These are phyloP conservation scores for Synanthedon andrenaeformis DNA, from an alignment of 2,888 invertebrate species.

Conservation along the genomic window DNA sequence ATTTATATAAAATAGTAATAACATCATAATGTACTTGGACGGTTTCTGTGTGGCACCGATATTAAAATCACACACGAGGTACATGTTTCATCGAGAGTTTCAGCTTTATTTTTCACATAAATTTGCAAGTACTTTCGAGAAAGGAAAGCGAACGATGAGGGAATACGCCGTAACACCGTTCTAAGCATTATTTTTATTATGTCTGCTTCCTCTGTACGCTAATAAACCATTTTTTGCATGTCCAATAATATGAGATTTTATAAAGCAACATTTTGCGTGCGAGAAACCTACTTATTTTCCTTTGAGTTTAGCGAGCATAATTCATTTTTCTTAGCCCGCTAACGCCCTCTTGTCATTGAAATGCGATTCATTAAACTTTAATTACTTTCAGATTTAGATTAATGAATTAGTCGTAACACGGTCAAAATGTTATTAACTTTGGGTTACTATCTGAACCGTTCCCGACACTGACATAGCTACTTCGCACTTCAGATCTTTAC, in stretches of 20 bases:
- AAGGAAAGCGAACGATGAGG: conserved; percentile 9
- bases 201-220: conserved; percentile 25
- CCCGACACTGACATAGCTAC: background rate
- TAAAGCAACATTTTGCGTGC: conserved; percentile 4
- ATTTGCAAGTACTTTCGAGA: conserved; percentile 5
- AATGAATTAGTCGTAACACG: conserved; percentile 9
- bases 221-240: conserved; percentile 29
- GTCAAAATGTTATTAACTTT: conserved; percentile 11
- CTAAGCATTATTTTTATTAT: conserved; percentile 29
- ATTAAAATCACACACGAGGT: background rate
- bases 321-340: background rate
- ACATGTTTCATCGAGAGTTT: conserved; percentile 3
- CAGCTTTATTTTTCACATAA: conserved; percentile 3
- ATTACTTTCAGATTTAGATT: conserved; percentile 16
- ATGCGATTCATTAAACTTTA: conserved; percentile 10
- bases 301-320: background rate
- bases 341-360: conserved; percentile 1
- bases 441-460: conserved; percentile 8
- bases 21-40: background rate
- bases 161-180: conserved; percentile 13
- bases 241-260: conserved; percentile 20
- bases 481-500: background rate
- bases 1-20: background rate
- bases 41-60: background rate
- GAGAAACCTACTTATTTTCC: background rate